phyloP scores from a whole-genome alignment of 1,140 invertebrate genomes.

The Stenopsyche tienmushanensis region DNA sequence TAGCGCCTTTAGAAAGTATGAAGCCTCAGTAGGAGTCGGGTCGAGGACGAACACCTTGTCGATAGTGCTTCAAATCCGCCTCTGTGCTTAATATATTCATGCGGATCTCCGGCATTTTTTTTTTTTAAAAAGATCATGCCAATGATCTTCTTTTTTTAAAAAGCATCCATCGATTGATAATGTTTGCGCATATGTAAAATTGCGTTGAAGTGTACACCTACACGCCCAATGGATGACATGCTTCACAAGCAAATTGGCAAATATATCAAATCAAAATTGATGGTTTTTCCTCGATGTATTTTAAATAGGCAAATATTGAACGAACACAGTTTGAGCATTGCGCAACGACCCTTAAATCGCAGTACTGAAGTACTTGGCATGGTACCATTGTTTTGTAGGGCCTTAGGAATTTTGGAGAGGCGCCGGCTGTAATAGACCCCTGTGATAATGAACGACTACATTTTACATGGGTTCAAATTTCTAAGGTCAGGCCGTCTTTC shows the following conservation, averaged over 20 bases:
- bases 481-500: too few relatives aligned
- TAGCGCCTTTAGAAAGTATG: too few relatives aligned
- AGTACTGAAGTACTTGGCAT: too few relatives aligned
- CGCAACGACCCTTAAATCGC: not conserved
- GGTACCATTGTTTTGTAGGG: not conserved
- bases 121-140: not conserved
- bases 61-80: not conserved
- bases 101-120: not conserved
- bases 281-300: not conserved
- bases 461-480: too few relatives aligned
- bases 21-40: not conserved
- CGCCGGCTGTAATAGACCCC: constrained; percentile 8
- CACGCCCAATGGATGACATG: too few relatives aligned
- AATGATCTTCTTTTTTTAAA: too few relatives aligned
- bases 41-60: not conserved
- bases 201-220: too few relatives aligned
- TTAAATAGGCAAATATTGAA: too few relatives aligned
- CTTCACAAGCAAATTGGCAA: not conserved
- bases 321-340: not conserved
- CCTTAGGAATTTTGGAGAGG: constrained; percentile 10
- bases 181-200: too few relatives aligned
- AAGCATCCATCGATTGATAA: too few relatives aligned
- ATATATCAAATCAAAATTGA: not conserved
- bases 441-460: too few relatives aligned
- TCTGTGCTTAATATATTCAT: not conserved